Conservation (phyloP, 2,797 vertebrate genomes). For the Todus mexicanus region DNA sequence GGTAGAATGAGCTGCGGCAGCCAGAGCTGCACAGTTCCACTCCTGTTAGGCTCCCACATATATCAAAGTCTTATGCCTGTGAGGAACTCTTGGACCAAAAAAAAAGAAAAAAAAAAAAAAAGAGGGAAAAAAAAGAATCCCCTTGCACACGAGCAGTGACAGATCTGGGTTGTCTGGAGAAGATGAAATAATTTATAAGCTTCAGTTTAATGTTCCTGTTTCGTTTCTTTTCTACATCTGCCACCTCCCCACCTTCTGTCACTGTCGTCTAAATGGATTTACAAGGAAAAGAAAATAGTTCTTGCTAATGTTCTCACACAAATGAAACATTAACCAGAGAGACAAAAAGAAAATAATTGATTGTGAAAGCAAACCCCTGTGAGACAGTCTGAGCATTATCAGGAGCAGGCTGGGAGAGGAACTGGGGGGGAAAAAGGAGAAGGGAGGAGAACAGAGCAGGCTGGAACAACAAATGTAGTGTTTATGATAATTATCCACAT, state of each 20-base stretch:
- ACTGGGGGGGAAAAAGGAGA: not conserved
- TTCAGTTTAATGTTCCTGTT: conserved; percentile 17
- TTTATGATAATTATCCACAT: conserved; percentile 69
- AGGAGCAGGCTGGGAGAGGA: conserved; percentile 41
- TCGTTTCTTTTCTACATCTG: not conserved
- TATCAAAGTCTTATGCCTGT: conserved; percentile 1
- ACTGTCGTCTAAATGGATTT: conserved; percentile 40
- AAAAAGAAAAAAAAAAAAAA: not conserved
- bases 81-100: not conserved
- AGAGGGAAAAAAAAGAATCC: not conserved
- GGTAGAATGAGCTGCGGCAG: not conserved
- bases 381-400: conserved; percentile 46
- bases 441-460: not conserved
- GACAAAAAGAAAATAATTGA: conserved; percentile 59
- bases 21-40: not conserved
- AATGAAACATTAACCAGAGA: conserved; percentile 47
- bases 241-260: conserved; percentile 62
- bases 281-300: conserved; percentile 59
- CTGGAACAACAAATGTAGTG: conserved; percentile 48
- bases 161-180: conserved; percentile 45
- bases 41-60: not conserved
- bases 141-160: not conserved
- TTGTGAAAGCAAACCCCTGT: conserved; percentile 41
- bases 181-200: conserved; percentile 66
- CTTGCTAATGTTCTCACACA: conserved; percentile 57